Evolutionary conservation across 2,113 vertebrate species (phyloP).

Genomic region (Ciconia maguari): DNA sequence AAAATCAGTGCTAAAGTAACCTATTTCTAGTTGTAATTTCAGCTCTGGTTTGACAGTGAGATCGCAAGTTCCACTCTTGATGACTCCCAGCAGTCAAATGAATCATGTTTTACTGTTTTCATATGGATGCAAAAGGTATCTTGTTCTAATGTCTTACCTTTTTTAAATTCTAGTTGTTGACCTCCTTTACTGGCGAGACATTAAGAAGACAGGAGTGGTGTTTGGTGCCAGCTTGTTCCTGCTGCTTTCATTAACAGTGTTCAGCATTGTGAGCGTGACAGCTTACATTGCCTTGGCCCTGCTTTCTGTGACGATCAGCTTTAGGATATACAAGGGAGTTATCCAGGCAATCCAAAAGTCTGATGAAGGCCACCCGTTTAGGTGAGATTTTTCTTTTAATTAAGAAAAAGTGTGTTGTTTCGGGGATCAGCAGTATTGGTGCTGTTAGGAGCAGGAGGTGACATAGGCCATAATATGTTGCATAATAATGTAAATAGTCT

Average conservation of each 20-base stretch:
- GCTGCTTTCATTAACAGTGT: conserved; percentile 90
- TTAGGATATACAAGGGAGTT: conserved; percentile 97
- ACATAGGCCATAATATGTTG: not conserved
- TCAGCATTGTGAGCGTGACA: conserved; percentile 95
- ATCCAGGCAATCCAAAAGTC: conserved; percentile 98
- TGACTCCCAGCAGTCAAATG: not conserved
- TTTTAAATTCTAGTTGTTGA: conserved; percentile 85
- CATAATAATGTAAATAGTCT: not conserved
- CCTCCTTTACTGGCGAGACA: conserved; percentile 96
- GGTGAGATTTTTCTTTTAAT: conserved; percentile 76
- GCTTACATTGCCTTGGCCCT: conserved; percentile 93
- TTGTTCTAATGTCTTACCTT: conserved; percentile 55
- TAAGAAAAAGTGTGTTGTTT: not conserved
- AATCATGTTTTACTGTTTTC: not conserved
- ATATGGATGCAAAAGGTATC: not conserved
- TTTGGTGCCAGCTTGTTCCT: conserved; percentile 92
- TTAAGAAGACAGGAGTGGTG: conserved; percentile 93
- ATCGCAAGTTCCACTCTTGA: not conserved
- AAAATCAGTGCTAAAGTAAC: not conserved
- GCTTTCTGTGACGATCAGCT: conserved; percentile 93
- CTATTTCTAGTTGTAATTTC: not conserved
- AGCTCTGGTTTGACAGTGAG: not conserved
- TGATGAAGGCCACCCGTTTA: conserved; percentile 95
- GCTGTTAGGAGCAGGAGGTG: not conserved
- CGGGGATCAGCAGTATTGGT: not conserved